Conservation (phyloP, 64 coral and sea anemone species). For the Montipora sp. region DNA sequence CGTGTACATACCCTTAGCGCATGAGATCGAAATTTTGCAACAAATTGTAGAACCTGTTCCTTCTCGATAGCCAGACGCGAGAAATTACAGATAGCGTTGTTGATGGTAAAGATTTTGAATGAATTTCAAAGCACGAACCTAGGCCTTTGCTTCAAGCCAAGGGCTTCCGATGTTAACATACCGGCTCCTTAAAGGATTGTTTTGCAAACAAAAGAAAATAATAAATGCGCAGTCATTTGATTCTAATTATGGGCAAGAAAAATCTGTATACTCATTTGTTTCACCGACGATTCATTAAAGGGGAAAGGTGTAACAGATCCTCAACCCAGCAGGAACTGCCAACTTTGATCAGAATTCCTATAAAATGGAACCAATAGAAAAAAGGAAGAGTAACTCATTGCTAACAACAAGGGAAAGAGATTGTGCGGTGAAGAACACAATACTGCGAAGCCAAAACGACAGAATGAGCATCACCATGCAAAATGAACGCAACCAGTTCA, state of each 20-base stretch:
- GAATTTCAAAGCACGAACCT: too few species aligned
- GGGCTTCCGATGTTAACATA: not conserved
- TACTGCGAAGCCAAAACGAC: not conserved
- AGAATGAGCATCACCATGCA: conserved; percentile 24
- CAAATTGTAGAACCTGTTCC: too few species aligned
- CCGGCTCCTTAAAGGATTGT: not conserved
- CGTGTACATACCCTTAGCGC: too few species aligned
- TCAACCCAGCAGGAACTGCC: not conserved
- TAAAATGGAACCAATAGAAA: not conserved
- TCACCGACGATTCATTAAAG: not conserved
- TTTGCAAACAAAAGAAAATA: not conserved
- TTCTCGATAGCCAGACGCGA: too few species aligned
- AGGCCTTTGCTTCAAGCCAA: too few species aligned
- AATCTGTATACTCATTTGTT: not conserved
- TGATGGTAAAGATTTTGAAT: too few species aligned
- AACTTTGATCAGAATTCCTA: not conserved
- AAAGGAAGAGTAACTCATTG: not conserved
- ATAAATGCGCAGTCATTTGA: conserved; percentile 8
- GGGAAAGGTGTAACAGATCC: not conserved
- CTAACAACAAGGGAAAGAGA: conserved; percentile 15
- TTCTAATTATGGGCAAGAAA: conserved; percentile 7
- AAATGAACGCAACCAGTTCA: conserved; percentile 18
- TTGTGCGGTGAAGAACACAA: conserved; percentile 8
- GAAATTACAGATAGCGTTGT: too few species aligned
- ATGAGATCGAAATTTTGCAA: too few species aligned